These are phyloP conservation scores for Erynnis tages DNA, from an alignment of 2,888 invertebrate genomes.

Conservation along the genomic window DNA sequence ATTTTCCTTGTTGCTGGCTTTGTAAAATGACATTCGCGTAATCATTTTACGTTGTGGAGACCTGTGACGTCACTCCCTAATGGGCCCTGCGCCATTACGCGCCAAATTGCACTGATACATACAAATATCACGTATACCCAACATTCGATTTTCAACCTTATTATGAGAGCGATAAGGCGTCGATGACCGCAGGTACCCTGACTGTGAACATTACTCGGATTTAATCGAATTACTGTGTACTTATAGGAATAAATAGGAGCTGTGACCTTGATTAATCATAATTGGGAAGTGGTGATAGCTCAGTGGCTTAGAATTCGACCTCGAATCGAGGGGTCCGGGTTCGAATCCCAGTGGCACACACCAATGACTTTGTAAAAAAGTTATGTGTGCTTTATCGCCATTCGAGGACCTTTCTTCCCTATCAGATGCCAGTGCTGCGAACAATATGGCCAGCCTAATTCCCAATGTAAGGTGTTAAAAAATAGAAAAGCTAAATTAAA, in stretches of 20 bases:
- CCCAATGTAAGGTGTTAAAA: neutral
- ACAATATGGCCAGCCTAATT: too few relatives aligned
- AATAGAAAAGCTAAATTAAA: neutral
- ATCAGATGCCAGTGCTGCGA: too few relatives aligned
- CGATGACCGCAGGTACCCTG: neutral
- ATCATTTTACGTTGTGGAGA: neutral
- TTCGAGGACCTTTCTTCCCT: too few relatives aligned
- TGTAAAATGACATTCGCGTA: conserved; percentile 5
- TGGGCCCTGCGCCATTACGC: neutral
- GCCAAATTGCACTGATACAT: neutral
- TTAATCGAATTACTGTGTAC: conserved; percentile 8
- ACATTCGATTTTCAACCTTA: neutral
- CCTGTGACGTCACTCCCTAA: conserved; percentile 12
- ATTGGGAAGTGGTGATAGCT: too few relatives aligned
- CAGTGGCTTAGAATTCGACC: too few relatives aligned
- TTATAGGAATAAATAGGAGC: neutral
- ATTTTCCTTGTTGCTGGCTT: neutral
- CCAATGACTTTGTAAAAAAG: too few relatives aligned
- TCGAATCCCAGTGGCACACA: too few relatives aligned
- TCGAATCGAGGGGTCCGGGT: too few relatives aligned
- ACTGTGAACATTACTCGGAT: neutral
- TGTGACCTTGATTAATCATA: conserved; percentile 9
- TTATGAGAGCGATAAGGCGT: neutral
- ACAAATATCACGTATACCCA: neutral
- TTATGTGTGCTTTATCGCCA: too few relatives aligned